These are phyloP conservation scores for Cuculus canorus DNA, from an alignment of 2,797 vertebrate species.

Conservation along the genomic window DNA sequence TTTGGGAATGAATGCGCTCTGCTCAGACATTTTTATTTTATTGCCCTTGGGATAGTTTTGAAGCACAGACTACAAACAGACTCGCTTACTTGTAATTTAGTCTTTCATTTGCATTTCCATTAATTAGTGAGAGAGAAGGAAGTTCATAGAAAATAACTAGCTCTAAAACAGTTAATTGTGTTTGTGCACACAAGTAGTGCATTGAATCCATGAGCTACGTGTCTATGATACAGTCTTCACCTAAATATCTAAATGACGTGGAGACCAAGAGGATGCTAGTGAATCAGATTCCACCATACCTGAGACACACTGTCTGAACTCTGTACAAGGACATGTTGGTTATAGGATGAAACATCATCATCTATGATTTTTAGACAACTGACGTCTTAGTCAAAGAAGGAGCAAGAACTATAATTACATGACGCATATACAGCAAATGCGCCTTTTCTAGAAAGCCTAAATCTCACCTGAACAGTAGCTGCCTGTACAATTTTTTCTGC, in stretches of 20 bases:
- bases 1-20: slow-evolving; percentile 16
- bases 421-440: not conserved
- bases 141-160: slow-evolving; percentile 20
- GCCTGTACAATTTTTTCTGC: not conserved
- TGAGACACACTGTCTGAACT: not conserved
- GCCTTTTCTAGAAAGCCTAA: not conserved
- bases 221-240: not conserved
- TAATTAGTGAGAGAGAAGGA: slow-evolving; percentile 53
- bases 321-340: not conserved
- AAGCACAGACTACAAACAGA: slow-evolving; percentile 49
- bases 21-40: slow-evolving; percentile 48
- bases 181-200: not conserved
- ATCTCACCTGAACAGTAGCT: not conserved
- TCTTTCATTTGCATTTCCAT: slow-evolving; percentile 63
- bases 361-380: not conserved
- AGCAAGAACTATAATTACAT: not conserved
- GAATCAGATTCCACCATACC: not conserved
- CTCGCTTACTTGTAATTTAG: slow-evolving; percentile 54
- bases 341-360: not conserved
- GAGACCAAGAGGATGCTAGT: not conserved
- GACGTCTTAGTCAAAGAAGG: not conserved
- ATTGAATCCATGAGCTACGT: not conserved
- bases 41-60: slow-evolving; percentile 46
- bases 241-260: not conserved
- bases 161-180: slow-evolving; percentile 30